phyloP scores from a whole-genome alignment of 2,888 invertebrate genomes.

The Tenodera sinensis region DNA sequence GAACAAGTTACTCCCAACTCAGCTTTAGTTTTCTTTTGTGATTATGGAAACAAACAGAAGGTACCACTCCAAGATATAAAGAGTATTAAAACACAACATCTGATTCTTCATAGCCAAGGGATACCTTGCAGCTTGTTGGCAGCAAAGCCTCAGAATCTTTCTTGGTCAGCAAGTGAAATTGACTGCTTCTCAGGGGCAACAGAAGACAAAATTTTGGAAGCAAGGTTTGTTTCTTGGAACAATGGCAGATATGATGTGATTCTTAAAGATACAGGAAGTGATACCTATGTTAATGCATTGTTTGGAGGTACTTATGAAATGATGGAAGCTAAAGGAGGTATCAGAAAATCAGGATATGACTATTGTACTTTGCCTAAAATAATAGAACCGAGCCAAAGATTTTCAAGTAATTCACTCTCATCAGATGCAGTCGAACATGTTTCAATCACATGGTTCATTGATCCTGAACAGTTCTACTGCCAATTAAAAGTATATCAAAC shows the following conservation, averaged over 20 bases:
- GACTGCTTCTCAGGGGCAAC: conserved; percentile 35
- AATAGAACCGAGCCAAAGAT: conserved; percentile 44
- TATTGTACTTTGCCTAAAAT: too few relatives aligned
- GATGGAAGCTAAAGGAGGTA: neutral
- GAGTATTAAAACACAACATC: conserved; percentile 14
- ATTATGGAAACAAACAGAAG: conserved; percentile 37
- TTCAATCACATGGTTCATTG: conserved; percentile 70
- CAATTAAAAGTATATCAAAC: conserved; percentile 49
- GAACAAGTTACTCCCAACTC: conserved; percentile 14
- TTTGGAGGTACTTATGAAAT: conserved; percentile 1
- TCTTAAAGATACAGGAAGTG: conserved; percentile 28
- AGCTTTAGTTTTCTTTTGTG: conserved; percentile 35
- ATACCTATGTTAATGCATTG: conserved; percentile 11
- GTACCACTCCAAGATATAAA: conserved; percentile 29
- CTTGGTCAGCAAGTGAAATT: conserved; percentile 33
- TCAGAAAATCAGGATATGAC: neutral
- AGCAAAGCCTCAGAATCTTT: neutral
- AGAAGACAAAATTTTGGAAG: conserved; percentile 37
- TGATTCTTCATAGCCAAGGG: conserved; percentile 15
- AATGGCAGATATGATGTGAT: conserved; percentile 38
- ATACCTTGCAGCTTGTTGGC: conserved; percentile 11
- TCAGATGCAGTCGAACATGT: conserved; percentile 55
- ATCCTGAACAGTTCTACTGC: conserved; percentile 68
- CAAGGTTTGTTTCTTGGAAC: conserved; percentile 39
- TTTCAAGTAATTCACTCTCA: conserved; percentile 49